Percentiles rank a stretch among this genome's conserved stretches.
These are phyloP conservation scores for Apodemia zela DNA, from an alignment of 2,888 invertebrate genomes.

Conservation along the genomic window DNA sequence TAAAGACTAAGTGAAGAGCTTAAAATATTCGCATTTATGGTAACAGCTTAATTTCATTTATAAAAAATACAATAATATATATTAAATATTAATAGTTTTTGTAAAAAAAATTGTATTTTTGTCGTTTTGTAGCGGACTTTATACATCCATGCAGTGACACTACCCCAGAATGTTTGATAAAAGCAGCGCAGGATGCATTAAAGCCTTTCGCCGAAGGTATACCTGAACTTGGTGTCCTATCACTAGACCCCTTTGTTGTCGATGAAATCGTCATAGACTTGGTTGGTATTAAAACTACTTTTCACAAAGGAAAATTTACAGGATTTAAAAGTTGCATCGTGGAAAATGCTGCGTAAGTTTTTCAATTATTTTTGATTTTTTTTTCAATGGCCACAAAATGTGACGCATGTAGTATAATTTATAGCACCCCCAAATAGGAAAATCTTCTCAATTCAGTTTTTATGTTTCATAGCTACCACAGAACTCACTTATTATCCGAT, in stretches of 20 bases:
- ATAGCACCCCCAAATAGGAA: too few relatives aligned
- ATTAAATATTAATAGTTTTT: too few relatives aligned
- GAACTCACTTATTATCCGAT: too few relatives aligned
- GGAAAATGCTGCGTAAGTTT: slow-evolving; percentile 46
- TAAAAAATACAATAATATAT: too few relatives aligned
- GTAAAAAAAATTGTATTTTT: too few relatives aligned
- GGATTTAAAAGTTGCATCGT: slow-evolving; percentile 50
- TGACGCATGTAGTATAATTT: too few relatives aligned
- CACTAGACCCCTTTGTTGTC: slow-evolving; percentile 49
- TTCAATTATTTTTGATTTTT: not conserved
- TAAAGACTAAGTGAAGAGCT: too few relatives aligned
- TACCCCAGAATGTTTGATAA: slow-evolving; percentile 43
- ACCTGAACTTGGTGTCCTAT: slow-evolving; percentile 43
- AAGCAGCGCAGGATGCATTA: slow-evolving; percentile 40
- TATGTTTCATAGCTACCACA: too few relatives aligned
- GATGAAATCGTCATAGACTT: slow-evolving; percentile 43
- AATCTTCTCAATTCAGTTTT: too few relatives aligned
- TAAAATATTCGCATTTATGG: too few relatives aligned
- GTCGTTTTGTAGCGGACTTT: slow-evolving; percentile 35
- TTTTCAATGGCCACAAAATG: too few relatives aligned
- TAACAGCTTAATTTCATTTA: too few relatives aligned
- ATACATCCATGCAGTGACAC: slow-evolving; percentile 41
- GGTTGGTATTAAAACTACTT: slow-evolving; percentile 44
- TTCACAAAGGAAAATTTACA: slow-evolving; percentile 42
- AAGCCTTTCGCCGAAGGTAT: slow-evolving; percentile 44